Percentiles rank a stretch among this genome's conserved stretches.
These are phyloP conservation scores for Pimephales promelas DNA, from an alignment of 2,113 vertebrate genomes.

Conservation along the genomic window DNA sequence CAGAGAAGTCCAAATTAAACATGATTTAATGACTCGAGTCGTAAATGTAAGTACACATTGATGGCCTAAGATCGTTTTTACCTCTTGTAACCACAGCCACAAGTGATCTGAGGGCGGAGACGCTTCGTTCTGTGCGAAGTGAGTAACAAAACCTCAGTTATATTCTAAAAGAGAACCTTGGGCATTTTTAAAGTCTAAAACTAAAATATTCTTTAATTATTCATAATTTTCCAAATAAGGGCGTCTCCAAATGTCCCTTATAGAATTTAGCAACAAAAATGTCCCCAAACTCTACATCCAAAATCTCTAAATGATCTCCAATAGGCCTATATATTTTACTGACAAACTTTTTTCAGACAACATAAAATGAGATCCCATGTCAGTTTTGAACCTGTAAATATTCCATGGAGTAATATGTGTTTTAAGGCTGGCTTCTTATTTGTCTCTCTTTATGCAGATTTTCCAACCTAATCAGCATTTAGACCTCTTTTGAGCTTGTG, in stretches of 20 bases:
- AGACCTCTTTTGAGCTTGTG: background rate
- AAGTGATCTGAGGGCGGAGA: too few species aligned
- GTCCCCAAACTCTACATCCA: background rate
- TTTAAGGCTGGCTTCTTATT: background rate
- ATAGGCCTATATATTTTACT: background rate
- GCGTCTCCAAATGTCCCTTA: background rate
- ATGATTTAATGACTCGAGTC: too few species aligned
- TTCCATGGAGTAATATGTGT: background rate
- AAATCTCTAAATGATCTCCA: too few species aligned
- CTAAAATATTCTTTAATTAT: background rate
- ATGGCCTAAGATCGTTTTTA: too few species aligned
- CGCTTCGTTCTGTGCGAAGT: too few species aligned
- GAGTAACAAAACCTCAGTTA: background rate
- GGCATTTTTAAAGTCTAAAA: constrained; percentile 1
- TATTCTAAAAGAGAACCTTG: background rate
- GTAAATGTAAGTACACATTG: too few species aligned
- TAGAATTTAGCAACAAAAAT: background rate
- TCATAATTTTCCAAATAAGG: background rate
- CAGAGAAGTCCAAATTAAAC: too few species aligned
- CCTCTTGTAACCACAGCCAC: too few species aligned
- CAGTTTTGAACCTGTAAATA: background rate
- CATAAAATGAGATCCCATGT: background rate
- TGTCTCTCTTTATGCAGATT: background rate
- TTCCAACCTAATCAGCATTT: background rate
- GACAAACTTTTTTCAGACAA: background rate